Evolutionary conservation across 2,797 vertebrate genomes (phyloP).

Genomic region (Paratrypauchen microcephalus): DNA sequence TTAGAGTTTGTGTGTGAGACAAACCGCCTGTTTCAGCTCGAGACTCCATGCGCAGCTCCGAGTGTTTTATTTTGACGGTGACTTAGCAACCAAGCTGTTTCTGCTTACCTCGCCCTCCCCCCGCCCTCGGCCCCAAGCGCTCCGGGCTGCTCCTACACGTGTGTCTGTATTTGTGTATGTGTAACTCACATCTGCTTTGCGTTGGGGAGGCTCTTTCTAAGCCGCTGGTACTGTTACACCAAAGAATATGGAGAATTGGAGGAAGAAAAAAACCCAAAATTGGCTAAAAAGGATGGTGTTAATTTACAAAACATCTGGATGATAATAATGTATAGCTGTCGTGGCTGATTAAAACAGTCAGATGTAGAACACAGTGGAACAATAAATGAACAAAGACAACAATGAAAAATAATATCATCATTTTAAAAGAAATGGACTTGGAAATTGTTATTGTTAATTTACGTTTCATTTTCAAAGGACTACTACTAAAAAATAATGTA

Average conservation of each 20-base stretch:
- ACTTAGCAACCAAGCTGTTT: constrained; percentile 90
- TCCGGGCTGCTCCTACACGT: constrained; percentile 84
- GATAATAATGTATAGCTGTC: constrained; percentile 63
- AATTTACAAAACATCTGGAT: constrained; percentile 42
- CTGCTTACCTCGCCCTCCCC: constrained; percentile 86
- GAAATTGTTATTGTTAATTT: too few species aligned
- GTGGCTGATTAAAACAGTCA: constrained; percentile 8
- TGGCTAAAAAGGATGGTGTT: constrained; percentile 17
- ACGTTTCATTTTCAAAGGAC: background rate
- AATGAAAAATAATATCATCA: constrained; percentile 34
- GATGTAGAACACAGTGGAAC: background rate
- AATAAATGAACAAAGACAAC: constrained; percentile 33
- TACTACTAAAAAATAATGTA: background rate
- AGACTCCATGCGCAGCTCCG: constrained; percentile 65
- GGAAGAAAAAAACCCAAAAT: constrained; percentile 28
- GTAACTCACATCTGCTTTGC: constrained; percentile 89
- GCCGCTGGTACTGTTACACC: constrained; percentile 66
- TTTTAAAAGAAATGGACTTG: too few species aligned
- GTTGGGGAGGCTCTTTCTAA: constrained; percentile 82
- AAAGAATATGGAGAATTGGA: constrained; percentile 48
- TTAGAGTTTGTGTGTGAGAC: constrained; percentile 49
- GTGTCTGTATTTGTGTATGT: constrained; percentile 70
- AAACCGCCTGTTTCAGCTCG: constrained; percentile 77
- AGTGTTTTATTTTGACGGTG: constrained; percentile 91
- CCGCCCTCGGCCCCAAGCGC: constrained; percentile 84